phyloP scores from a whole-genome alignment of 2,888 invertebrate genomes.

The Chromoteleia sp. region DNA sequence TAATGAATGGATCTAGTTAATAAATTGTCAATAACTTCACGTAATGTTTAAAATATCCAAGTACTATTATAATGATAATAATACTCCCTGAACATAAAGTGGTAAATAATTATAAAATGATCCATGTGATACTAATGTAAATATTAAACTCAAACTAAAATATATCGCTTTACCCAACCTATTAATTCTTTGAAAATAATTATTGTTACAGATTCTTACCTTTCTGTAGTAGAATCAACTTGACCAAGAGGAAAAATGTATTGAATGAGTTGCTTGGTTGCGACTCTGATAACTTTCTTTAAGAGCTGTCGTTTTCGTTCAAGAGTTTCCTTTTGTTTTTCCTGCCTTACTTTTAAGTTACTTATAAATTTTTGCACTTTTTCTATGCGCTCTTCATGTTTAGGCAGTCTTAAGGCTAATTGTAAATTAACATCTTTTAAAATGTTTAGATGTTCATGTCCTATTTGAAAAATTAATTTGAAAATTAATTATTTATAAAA shows the following conservation, averaged over 20 bases:
- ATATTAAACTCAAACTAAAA: too few relatives aligned
- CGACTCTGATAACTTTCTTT: constrained; percentile 86
- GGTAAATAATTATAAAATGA: too few relatives aligned
- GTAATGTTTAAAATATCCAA: too few relatives aligned
- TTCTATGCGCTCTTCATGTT: constrained; percentile 88
- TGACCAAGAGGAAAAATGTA: constrained; percentile 89
- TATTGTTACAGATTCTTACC: constrained; percentile 81
- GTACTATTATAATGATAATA: too few relatives aligned
- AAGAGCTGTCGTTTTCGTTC: constrained; percentile 86
- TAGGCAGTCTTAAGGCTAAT: constrained; percentile 86
- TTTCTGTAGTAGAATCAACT: constrained; percentile 84
- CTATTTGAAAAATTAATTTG: constrained; percentile 70
- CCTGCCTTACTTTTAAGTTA: constrained; percentile 86
- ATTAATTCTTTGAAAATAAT: too few relatives aligned
- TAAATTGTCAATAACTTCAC: too few relatives aligned
- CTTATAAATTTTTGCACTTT: constrained; percentile 87
- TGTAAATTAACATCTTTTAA: constrained; percentile 83
- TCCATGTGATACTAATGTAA: neutral
- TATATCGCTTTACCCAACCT: too few relatives aligned
- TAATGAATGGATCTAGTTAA: too few relatives aligned
- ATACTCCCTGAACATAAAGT: too few relatives aligned
- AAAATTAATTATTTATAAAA: too few relatives aligned
- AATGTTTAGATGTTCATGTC: constrained; percentile 81
- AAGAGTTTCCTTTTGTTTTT: constrained; percentile 85
- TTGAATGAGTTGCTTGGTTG: constrained; percentile 88